Conservation (phyloP, 2,113 vertebrate species). For the Chiloscyllium plagiosum region DNA sequence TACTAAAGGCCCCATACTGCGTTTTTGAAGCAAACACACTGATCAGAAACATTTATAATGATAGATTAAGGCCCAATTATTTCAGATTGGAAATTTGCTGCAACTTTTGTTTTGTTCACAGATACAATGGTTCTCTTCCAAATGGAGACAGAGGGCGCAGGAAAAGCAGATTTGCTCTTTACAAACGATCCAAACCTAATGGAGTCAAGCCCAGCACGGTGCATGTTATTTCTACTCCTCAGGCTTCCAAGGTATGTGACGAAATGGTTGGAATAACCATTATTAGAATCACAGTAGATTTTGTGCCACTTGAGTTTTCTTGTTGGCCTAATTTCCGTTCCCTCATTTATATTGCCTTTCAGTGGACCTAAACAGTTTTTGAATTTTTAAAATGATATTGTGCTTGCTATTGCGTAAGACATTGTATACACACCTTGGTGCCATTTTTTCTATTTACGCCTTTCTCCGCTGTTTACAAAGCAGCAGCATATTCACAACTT, state of each 20-base stretch:
- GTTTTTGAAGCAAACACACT: background rate
- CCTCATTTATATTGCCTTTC: background rate
- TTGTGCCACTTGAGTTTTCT: background rate
- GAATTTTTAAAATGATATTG: background rate
- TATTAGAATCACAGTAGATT: background rate
- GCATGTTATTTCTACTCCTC: conserved; percentile 86
- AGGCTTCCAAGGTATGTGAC: conserved; percentile 79
- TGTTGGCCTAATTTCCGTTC: background rate
- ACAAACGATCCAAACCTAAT: conserved; percentile 79
- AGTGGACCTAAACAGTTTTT: background rate
- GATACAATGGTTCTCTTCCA: conserved; percentile 94
- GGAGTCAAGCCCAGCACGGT: conserved; percentile 90
- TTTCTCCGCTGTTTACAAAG: too few species aligned
- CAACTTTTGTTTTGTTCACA: conserved; percentile 46
- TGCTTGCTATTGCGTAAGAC: background rate
- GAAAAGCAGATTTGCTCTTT: conserved; percentile 95
- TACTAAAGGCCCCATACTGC: background rate
- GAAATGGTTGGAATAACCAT: background rate
- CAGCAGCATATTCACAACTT: too few species aligned
- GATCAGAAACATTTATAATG: background rate
- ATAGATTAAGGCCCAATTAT: background rate
- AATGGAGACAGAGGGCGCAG: conserved; percentile 87
- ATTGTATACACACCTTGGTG: too few species aligned
- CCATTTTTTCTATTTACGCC: too few species aligned
- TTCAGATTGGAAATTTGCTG: background rate